Conservation (phyloP, 2,113 vertebrate genomes). For the Dicentrarchus labrax region DNA sequence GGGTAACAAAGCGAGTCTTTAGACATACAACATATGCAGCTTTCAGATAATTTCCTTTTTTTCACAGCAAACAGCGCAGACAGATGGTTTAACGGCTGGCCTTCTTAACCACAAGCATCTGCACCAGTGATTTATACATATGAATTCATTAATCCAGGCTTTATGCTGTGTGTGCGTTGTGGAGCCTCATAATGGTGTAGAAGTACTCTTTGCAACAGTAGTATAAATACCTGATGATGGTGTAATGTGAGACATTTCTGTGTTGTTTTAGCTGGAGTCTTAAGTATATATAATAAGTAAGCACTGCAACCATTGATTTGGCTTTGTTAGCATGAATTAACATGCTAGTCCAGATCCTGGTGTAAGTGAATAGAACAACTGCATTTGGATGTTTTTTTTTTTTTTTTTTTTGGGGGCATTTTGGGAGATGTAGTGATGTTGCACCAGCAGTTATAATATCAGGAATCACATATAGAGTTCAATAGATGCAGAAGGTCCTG, state of each 20-base stretch:
- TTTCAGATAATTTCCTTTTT: slow-evolving; percentile 23
- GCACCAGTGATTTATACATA: slow-evolving; percentile 14
- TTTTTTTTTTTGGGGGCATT: background rate
- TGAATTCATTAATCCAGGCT: background rate
- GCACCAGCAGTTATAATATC: background rate
- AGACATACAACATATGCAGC: slow-evolving; percentile 5
- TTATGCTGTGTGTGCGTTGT: background rate
- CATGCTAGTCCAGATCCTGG: background rate
- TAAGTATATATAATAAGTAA: background rate
- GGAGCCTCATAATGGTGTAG: too few relatives aligned
- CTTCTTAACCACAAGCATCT: slow-evolving; percentile 6
- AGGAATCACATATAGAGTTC: background rate
- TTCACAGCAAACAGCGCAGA: slow-evolving; percentile 7
- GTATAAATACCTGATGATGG: background rate
- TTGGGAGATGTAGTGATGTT: background rate
- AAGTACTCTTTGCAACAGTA: background rate
- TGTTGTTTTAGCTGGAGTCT: background rate
- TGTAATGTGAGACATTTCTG: background rate
- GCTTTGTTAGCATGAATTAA: background rate
- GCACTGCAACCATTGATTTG: background rate
- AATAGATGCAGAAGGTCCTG: background rate
- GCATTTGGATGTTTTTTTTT: background rate
- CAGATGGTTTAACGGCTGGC: slow-evolving; percentile 45
- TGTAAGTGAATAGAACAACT: background rate
- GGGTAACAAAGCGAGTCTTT: background rate